Base-by-base conservation (phyloP, 2,113 vertebrate species). In the Crotalus helleri region DNA sequence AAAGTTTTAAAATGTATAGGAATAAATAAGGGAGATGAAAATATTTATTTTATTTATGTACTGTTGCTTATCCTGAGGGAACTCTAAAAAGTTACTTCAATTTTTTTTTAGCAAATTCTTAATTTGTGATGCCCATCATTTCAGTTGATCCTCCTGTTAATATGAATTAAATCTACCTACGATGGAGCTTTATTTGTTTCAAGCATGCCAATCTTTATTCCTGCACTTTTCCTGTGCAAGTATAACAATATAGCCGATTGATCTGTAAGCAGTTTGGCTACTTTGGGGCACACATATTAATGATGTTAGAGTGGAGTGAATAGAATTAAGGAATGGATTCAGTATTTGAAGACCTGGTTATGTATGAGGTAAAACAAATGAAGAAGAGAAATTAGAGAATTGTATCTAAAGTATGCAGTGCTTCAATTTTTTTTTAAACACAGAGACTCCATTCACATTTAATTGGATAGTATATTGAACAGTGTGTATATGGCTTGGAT, bases 1-100 rank as follows among this genome's bases (percentile, higher is more conserved):
- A 93, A 93, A 85, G 5, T 21, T 95, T 95, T 94, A 53, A 12
- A 90, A 59, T 26, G 21, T 49, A 33, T 91, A 85, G 51, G 69
- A 55, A 57, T 55, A 19, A 91, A 53, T 81, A 39, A 81, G 17
- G 26, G 90, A 23, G 29, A 7, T 69, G 5, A 24, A 51, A 12
- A 69, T 3, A 8, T 81, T 81, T 81, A 81, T 39, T 81, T 81
- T 81, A 74, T 17, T 74, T 74, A 74, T 7, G 12, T 74, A 39
- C 69, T n/a, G n/a, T 5, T 33, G 69, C 15, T 33, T 74, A 13
- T 69, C 13, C 61, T 19, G 15, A 74, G n/a, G 15, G 13, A 33
- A 33, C 5, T 17, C 13, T 55, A 24, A 44, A 91, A 91, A 91
- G 3, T 69, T 53, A 39, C 23, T 74, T 54, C n/a, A n/a, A 12